phyloP scores from a whole-genome alignment of 2,113 vertebrate genomes.

The Cinclus cinclus region DNA sequence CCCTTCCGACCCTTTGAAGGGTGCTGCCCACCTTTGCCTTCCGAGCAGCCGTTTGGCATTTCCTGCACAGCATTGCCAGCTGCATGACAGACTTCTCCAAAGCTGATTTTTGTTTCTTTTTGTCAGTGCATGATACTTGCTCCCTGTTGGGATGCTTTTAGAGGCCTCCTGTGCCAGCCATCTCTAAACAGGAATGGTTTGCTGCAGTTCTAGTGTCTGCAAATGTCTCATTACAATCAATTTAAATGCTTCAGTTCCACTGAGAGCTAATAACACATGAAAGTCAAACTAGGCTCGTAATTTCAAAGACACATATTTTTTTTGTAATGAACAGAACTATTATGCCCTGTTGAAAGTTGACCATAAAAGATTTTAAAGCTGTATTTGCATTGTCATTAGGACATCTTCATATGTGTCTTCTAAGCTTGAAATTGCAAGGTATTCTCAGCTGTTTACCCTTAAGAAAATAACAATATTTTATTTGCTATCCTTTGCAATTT shows the following conservation, averaged over 20 bases:
- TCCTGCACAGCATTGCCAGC: not conserved
- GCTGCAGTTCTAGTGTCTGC: constrained; percentile 27
- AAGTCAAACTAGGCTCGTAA: constrained; percentile 24
- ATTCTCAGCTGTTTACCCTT: not conserved
- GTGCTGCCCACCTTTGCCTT: not conserved
- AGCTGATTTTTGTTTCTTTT: not conserved
- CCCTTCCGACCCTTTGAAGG: not conserved
- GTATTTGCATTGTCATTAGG: not conserved
- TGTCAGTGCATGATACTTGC: not conserved
- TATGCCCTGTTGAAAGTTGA: not conserved
- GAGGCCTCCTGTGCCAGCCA: constrained; percentile 11
- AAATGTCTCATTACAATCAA: constrained; percentile 57
- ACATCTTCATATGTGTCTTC: not conserved
- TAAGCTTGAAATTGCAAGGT: not conserved
- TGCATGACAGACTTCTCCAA: not conserved
- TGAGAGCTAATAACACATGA: constrained; percentile 53
- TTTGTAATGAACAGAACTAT: constrained; percentile 22
- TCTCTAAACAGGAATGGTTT: constrained; percentile 23
- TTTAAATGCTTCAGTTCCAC: constrained; percentile 53
- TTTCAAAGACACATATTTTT: constrained; percentile 34
- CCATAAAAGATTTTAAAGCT: not conserved
- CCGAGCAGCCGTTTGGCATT: not conserved
- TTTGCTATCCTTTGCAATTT: not conserved
- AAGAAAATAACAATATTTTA: not conserved
- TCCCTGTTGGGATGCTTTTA: constrained; percentile 29